phyloP scores from a whole-genome alignment of 2,888 invertebrate species.

The Cylindroiulus punctatus region DNA sequence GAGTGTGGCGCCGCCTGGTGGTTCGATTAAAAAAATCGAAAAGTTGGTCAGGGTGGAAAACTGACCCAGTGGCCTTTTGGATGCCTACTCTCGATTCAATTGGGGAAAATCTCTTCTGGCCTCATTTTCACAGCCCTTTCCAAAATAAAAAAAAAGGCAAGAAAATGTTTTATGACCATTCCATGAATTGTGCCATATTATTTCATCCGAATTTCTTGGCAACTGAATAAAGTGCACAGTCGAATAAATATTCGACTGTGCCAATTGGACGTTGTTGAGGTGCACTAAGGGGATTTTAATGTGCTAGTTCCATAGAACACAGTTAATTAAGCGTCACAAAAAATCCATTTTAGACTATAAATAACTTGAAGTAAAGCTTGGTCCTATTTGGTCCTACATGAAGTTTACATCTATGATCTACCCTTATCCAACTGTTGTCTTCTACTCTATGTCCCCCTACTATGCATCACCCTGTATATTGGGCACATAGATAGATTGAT shows the following conservation, averaged over 20 bases:
- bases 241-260: neutral
- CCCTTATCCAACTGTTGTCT: no score
- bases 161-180: neutral
- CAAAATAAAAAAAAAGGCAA: neutral
- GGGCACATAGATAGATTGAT: no score
- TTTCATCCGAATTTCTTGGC: neutral
- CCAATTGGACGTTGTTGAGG: neutral
- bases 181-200: neutral
- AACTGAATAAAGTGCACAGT: neutral
- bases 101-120: neutral
- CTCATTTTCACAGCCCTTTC: neutral
- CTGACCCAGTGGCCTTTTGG: neutral
- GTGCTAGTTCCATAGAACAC: no score
- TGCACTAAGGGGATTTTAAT: neutral
- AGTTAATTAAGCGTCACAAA: no score
- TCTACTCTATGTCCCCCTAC: no score
- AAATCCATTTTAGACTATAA: no score
- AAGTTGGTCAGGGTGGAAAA: constrained; percentile 28
- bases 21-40: constrained; percentile 7
- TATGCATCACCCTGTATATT: no score
- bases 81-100: neutral
- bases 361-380: no score
- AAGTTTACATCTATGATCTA: no score
- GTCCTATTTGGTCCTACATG: no score
- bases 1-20: neutral